Percentiles rank a stretch among this genome's conserved stretches.
Conservation (phyloP, 2,113 vertebrate genomes). For the Cranoglanis bouderius region DNA sequence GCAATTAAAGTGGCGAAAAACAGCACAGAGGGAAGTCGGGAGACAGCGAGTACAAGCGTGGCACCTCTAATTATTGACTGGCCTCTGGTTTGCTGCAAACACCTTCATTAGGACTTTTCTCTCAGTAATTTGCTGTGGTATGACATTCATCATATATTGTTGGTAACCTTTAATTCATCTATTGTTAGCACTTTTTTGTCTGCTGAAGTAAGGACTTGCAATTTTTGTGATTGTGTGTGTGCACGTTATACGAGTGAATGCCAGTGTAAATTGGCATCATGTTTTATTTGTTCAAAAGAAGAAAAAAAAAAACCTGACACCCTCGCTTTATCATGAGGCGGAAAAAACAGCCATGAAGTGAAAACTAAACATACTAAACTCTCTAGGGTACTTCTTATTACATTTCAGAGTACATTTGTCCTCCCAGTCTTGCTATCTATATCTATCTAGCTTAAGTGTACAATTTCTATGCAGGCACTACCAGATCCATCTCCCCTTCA, state of each 20-base stretch:
- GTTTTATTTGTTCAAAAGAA: constrained; percentile 30
- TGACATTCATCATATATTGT: constrained; percentile 78
- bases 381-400: not conserved
- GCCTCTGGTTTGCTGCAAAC: constrained; percentile 59
- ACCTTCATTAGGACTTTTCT: constrained; percentile 76
- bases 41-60: constrained; percentile 48
- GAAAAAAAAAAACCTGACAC: not conserved
- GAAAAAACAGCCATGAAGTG: not conserved
- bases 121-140: constrained; percentile 78
- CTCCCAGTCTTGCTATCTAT: not conserved
- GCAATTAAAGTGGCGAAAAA: constrained; percentile 70
- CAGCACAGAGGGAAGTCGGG: constrained; percentile 52
- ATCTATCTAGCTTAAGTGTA: not conserved
- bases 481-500: not conserved
- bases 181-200: constrained; percentile 84
- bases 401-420: not conserved
- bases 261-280: constrained; percentile 48
- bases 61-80: constrained; percentile 79
- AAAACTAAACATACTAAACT: not conserved
- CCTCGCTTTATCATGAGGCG: not conserved
- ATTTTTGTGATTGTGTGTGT: constrained; percentile 37
- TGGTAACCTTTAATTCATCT: constrained; percentile 90
- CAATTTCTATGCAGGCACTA: not conserved
- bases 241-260: constrained; percentile 5
- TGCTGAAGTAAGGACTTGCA: constrained; percentile 76